phyloP scores from a whole-genome alignment of 2,888 invertebrate genomes.

The Eilema caniola region DNA sequence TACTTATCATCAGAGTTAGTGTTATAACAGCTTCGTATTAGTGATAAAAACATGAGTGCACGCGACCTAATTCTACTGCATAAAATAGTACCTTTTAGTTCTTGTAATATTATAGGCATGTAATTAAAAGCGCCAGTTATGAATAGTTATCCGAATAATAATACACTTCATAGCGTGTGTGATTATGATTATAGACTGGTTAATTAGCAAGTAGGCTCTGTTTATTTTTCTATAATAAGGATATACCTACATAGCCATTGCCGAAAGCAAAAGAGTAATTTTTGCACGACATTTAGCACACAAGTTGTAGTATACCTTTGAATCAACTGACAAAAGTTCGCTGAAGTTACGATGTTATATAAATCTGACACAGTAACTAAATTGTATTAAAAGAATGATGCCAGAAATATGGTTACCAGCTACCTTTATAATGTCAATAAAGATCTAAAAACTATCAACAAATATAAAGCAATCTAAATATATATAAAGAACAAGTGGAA shows the following conservation, averaged over 20 bases:
- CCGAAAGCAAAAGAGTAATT: too few relatives aligned
- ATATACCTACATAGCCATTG: too few relatives aligned
- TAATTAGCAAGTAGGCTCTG: too few relatives aligned
- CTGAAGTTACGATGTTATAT: too few relatives aligned
- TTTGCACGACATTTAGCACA: too few relatives aligned
- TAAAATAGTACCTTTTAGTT: neutral
- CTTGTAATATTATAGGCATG: neutral
- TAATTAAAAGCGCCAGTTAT: neutral
- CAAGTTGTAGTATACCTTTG: too few relatives aligned
- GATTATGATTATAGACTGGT: too few relatives aligned
- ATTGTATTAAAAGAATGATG: neutral
- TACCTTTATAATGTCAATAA: neutral
- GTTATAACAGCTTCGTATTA: neutral
- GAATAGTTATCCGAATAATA: too few relatives aligned
- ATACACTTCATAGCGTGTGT: too few relatives aligned
- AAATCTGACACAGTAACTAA: too few relatives aligned
- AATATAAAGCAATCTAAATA: neutral
- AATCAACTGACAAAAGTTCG: too few relatives aligned
- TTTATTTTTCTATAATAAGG: too few relatives aligned
- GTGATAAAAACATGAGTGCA: neutral
- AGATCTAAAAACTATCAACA: neutral
- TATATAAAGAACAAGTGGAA: constrained; percentile 26
- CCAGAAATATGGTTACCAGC: neutral
- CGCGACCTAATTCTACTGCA: neutral
- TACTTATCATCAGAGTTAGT: neutral